These are phyloP conservation scores for Siphamia tubifer DNA, from an alignment of 2,113 vertebrate genomes.

Conservation along the genomic window DNA sequence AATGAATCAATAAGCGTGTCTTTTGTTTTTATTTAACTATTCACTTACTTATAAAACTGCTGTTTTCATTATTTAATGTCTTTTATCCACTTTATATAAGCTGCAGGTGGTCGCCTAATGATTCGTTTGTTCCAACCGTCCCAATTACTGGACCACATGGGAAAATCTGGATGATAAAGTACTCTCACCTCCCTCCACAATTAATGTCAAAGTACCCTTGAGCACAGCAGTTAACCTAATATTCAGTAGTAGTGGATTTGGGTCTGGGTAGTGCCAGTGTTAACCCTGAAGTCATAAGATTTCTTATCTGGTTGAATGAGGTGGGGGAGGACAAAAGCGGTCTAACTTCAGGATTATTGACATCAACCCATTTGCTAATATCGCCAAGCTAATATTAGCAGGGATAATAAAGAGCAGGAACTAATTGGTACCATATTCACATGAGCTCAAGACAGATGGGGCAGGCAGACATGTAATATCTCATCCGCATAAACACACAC, in stretches of 20 bases:
- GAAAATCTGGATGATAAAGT: conserved; percentile 60
- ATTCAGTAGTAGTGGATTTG: conserved; percentile 13
- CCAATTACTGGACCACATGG: conserved; percentile 57
- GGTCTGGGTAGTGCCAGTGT: conserved; percentile 3
- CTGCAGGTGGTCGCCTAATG: conserved; percentile 60
- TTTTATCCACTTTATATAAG: conserved; percentile 46
- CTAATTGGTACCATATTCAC: conserved; percentile 28
- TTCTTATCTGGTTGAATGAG: background rate
- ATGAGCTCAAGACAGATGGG: conserved; percentile 57
- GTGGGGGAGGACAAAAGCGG: background rate
- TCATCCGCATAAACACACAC: conserved; percentile 29
- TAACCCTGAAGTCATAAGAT: background rate
- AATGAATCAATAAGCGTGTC: background rate
- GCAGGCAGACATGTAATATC: conserved; percentile 36
- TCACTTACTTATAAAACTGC: background rate
- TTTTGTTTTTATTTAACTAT: conserved; percentile 31
- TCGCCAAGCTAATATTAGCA: conserved; percentile 2
- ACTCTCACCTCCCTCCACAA: conserved; percentile 32
- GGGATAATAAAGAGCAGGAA: conserved; percentile 33
- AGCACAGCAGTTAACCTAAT: conserved; percentile 57
- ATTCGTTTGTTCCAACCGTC: conserved; percentile 52
- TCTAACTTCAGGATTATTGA: conserved; percentile 11
- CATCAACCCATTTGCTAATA: conserved; percentile 5
- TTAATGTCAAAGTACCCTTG: conserved; percentile 69
- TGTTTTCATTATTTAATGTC: conserved; percentile 35